phyloP scores from a whole-genome alignment of 2,797 vertebrate genomes.

The Pipistrellus nathusii region DNA sequence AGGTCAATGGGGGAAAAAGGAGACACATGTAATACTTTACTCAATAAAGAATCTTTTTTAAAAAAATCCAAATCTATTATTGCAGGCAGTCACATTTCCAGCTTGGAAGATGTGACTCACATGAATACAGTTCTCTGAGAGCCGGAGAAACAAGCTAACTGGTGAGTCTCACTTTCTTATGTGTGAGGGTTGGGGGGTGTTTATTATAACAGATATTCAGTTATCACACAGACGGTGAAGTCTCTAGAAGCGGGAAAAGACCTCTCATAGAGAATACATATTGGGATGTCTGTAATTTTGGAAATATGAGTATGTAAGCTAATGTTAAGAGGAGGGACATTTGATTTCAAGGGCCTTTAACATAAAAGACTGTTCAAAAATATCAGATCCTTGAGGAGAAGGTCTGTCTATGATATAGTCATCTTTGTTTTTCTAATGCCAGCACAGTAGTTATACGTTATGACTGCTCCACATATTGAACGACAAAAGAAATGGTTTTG shows the following conservation, averaged over 20 bases:
- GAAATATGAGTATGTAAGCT: background rate
- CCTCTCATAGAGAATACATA: background rate
- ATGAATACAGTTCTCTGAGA: background rate
- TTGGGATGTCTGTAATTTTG: background rate
- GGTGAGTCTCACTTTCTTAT: conserved; percentile 41
- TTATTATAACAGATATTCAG: background rate
- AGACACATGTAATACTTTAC: too few species aligned
- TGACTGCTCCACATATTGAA: background rate
- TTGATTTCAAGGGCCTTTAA: background rate
- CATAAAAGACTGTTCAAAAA: background rate
- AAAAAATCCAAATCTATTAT: background rate
- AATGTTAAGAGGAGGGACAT: background rate
- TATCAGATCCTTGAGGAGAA: background rate
- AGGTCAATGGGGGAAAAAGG: too few species aligned
- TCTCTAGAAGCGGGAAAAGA: background rate
- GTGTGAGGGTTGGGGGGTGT: background rate
- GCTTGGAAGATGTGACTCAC: background rate
- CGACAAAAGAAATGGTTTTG: background rate
- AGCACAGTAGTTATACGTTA: background rate
- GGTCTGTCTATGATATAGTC: background rate
- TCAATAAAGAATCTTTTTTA: background rate
- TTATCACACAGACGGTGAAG: background rate
- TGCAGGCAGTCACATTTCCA: background rate
- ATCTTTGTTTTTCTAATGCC: background rate
- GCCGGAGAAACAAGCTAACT: background rate